Conservation (phyloP, 1,140 invertebrate genomes). For the Amyelois transitella region DNA sequence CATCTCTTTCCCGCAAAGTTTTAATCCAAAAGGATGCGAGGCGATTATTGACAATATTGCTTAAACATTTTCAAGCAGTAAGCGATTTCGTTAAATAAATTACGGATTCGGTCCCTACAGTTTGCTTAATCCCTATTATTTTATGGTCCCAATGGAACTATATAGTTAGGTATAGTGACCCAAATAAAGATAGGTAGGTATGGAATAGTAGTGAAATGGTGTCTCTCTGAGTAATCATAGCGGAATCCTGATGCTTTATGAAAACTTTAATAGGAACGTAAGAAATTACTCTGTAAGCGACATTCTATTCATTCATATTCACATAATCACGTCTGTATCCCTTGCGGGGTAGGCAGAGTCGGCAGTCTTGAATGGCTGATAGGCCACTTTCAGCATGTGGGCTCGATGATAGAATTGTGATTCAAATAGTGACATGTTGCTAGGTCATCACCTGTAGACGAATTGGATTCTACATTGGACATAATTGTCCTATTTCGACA, state of each 20-base stretch:
- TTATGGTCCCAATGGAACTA: not conserved
- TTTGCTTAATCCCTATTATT: constrained; percentile 2
- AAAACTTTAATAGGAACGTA: no score
- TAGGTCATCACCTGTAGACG: no score
- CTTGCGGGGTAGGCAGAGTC: no score
- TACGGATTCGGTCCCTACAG: not conserved
- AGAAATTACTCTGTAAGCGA: no score
- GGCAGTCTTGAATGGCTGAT: no score
- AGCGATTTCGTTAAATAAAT: constrained; percentile 1
- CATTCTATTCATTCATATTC: no score
- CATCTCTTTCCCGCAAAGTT: not conserved
- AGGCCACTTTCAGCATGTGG: no score
- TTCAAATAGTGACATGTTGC: no score
- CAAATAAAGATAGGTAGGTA: not conserved
- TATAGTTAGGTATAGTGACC: not conserved
- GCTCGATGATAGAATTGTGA: no score
- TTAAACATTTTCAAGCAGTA: not conserved
- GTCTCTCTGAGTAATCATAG: not conserved
- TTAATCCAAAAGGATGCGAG: not conserved
- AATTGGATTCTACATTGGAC: no score
- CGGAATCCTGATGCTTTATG: not conserved
- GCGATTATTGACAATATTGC: not conserved
- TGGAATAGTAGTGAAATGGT: not conserved
- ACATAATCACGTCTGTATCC: no score
- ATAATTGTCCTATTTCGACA: no score